phyloP scores from a whole-genome alignment of 2,797 vertebrate species.

The Scyliorhinus canicula region DNA sequence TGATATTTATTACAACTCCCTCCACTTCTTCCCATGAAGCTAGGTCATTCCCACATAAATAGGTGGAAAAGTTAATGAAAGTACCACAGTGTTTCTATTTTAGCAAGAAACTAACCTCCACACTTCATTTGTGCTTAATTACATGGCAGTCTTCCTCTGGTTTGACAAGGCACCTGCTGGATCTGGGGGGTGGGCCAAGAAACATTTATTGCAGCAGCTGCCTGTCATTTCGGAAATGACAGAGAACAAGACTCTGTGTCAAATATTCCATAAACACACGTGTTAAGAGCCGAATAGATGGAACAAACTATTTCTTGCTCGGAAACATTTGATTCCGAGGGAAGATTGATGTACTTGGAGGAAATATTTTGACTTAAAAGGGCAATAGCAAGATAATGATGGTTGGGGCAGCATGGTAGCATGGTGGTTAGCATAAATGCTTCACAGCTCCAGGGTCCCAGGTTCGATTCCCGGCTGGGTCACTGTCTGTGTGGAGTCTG shows the following conservation, averaged over 20 bases:
- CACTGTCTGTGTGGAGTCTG: too few relatives aligned
- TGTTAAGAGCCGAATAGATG: background rate
- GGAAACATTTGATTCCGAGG: slow-evolving; percentile 5
- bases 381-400: background rate
- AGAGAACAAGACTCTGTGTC: slow-evolving; percentile 20
- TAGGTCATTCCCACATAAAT: slow-evolving; percentile 14
- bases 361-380: background rate
- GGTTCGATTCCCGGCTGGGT: too few relatives aligned
- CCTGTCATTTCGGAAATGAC: slow-evolving; percentile 33
- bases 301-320: background rate
- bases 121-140: slow-evolving; percentile 31
- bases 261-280: slow-evolving; percentile 15
- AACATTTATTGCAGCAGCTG: slow-evolving; percentile 26
- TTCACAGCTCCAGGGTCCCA: too few relatives aligned
- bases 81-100: slow-evolving; percentile 12
- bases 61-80: slow-evolving; percentile 28
- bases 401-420: too few relatives aligned
- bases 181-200: slow-evolving; percentile 24
- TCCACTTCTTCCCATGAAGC: slow-evolving; percentile 26
- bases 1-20: background rate
- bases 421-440: too few relatives aligned
- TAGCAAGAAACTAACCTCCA: background rate
- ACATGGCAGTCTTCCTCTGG: slow-evolving; percentile 4
- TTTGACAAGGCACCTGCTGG: slow-evolving; percentile 29
- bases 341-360: background rate